phyloP scores from a whole-genome alignment of 2,113 vertebrate genomes.

The Alosa alosa region DNA sequence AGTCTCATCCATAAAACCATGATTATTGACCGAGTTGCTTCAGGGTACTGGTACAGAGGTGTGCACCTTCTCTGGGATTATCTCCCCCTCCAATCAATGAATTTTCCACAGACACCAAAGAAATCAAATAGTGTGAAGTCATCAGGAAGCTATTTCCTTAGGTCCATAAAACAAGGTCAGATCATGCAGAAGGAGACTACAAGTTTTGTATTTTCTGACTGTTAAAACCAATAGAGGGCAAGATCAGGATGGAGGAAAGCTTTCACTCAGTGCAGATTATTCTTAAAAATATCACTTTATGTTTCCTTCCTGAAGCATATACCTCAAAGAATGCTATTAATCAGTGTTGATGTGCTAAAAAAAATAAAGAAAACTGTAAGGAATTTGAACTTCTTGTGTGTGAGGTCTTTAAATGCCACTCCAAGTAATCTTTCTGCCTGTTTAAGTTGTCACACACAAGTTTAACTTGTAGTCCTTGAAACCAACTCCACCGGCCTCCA shows the following conservation, averaged over 20 bases:
- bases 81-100: not conserved
- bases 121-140: not conserved
- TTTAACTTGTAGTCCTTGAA: constrained; percentile 2
- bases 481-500: not conserved
- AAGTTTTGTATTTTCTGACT: not conserved
- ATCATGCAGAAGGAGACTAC: not conserved
- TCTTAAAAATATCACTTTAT: not conserved
- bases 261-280: not conserved
- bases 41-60: not conserved
- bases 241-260: not conserved
- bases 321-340: not conserved
- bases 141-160: not conserved
- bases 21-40: not conserved
- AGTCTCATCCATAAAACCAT: not conserved
- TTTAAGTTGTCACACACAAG: not conserved
- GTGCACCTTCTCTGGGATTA: not conserved
- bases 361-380: not conserved
- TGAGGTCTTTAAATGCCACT: not conserved
- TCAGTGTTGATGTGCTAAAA: not conserved
- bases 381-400: not conserved
- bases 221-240: not conserved
- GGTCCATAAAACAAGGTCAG: not conserved
- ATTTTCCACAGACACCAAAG: not conserved
- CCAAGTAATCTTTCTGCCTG: not conserved
- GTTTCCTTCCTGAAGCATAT: not conserved